Base-by-base conservation (phyloP, 2,797 vertebrate species). In the Cyprinodon diabolis region DNA sequence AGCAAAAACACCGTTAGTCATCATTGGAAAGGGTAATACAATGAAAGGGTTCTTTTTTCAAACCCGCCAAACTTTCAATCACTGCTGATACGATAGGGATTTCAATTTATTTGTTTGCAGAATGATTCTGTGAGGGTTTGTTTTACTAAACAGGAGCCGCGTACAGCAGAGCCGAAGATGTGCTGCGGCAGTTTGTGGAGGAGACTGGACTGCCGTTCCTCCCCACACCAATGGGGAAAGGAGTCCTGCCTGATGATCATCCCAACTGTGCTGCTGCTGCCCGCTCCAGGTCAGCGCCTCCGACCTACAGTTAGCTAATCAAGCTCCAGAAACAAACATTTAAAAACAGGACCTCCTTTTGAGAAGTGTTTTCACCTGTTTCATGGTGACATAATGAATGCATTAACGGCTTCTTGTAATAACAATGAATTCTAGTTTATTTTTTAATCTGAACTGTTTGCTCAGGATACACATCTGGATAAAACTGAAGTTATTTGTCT, bases 201-300 rank as follows among this genome's bases (percentile, higher is more conserved):
- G 80, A 81, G 4, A 96, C 89, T 67, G 93, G 95, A 2, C 66
- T 99, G 78, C 98, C 98, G 1, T 99, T 99, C 92, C 91, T 99
- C 83, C 96, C 98, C 82, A 99, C 98, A 0, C 98, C 98, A 3
- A 99, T 99, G 98, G 98, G 97, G 15, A 99, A 99, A 87, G 98
- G 98, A 40, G 95, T 97, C 68, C 90, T 99, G 72, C 96, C 97
- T 23, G 98, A 99, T 88, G 92, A 96, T 83, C 98, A 99, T 88
- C 94, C 94, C 47, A 95, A 96, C 76, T 98, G 97, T 87, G 97
- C 98, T 68, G 93, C 95, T 79, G 97, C 98, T 69, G 97, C 98
- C 72, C 96, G 98, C 86, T 99, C 97, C 76, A 97, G 79, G 98
- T 99, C 73, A 57, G 84, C 35, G 40, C 40, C 40, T 43, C 40